Evolutionary conservation across 1,140 invertebrate genomes (phyloP), one percentile per base, ranked within the genome.

Genomic region (Lerema accius): DNA sequence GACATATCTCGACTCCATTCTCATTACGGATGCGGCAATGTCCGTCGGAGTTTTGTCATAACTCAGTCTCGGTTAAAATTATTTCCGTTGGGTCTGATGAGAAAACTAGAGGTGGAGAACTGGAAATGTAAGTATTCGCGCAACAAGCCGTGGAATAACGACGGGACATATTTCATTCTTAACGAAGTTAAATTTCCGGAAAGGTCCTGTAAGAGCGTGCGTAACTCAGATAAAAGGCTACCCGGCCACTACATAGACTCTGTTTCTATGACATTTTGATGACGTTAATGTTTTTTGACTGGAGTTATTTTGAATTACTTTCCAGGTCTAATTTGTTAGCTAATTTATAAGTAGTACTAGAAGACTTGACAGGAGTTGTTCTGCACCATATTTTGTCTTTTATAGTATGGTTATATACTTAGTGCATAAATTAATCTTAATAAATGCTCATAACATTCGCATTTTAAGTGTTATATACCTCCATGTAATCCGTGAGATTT

Each of bases 31-130:
- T 90, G 87, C 84, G 84, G 83, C 84, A 81, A 84, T 85, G 84
- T 89, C 86, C 82, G 84, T 73, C 74, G 75, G 84, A 89, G 86
- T 90, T 89, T 90, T 86, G 84, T 89, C 85, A 89, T 90, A 90
- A 90, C 83, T 90, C 88, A 90, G 86, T 82, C 86, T 82, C 84
- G 84, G 84, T 85, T 86, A 78, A 90, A 90, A 90, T 88, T 90
- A 90, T 89, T 90, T 90, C 85, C 88, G 84, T 80, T 84, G 80
- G 76, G 69, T 78, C 84, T 90, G 86, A 90, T 89, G 88, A 89
- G 86, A 86, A 87, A 89, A 89, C 87, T 90, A 89, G 86, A 87
- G 84, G 81, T 84, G 77, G 86, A 80, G 79, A 86, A 76, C 81
- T 86, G 80, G 75, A 82, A 86, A 85, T 86, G 83, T 86, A 89